Conservation (phyloP, 1,140 invertebrate species). For the Formica selysi region DNA sequence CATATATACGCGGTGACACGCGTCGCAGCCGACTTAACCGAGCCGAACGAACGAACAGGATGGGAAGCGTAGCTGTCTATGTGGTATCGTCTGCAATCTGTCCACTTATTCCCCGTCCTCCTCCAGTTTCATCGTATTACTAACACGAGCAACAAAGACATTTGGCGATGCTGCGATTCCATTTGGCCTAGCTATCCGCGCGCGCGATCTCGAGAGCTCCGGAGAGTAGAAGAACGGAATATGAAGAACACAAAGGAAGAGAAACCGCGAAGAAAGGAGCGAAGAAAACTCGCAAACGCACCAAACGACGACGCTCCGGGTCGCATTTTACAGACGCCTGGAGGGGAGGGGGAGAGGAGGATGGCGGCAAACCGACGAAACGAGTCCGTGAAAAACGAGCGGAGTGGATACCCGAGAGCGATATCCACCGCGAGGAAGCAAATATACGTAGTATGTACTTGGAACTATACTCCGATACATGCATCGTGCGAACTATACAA, state of each 20-base stretch:
- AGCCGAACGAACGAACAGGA: slow-evolving; percentile 29
- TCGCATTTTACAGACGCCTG: slow-evolving; percentile 33
- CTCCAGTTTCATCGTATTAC: slow-evolving; percentile 2
- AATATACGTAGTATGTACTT: slow-evolving; percentile 25
- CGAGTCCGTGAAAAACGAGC: slow-evolving; percentile 48
- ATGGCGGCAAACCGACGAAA: neutral
- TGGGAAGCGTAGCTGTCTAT: slow-evolving; percentile 17
- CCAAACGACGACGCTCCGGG: slow-evolving; percentile 10
- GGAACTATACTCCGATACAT: slow-evolving; percentile 7
- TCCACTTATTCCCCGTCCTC: slow-evolving; percentile 27
- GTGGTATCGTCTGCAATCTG: slow-evolving; percentile 69
- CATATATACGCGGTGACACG: slow-evolving; percentile 6
- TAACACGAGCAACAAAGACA: slow-evolving; percentile 65
- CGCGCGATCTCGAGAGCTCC: neutral
- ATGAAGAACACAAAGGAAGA: neutral
- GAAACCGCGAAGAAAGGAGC: slow-evolving; percentile 12
- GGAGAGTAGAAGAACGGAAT: neutral
- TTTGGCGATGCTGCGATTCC: slow-evolving; percentile 68
- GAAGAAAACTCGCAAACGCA: slow-evolving; percentile 49
- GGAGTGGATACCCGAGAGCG: slow-evolving; percentile 29
- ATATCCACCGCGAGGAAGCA: slow-evolving; percentile 10
- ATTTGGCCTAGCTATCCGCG: slow-evolving; percentile 53
- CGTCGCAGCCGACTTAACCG: slow-evolving; percentile 13
- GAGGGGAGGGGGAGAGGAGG: too few species aligned
- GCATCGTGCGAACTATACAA: neutral